Percentiles rank a stretch among this genome's conserved stretches.
These are phyloP conservation scores for Monodelphis domestica DNA, from an alignment of 2,797 vertebrate species.

Conservation along the genomic window DNA sequence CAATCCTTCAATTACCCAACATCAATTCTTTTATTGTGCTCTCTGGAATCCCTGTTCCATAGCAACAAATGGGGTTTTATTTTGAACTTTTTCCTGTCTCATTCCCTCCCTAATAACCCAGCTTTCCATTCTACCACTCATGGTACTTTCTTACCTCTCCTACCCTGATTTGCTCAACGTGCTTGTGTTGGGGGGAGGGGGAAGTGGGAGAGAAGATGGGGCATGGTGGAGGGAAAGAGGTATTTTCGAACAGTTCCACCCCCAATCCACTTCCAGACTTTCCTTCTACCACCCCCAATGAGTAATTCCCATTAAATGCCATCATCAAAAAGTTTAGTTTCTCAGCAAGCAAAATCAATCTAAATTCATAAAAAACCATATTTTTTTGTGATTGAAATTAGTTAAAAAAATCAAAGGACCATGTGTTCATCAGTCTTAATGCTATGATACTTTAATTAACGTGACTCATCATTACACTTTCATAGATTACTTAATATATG, in stretches of 20 bases:
- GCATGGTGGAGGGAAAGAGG: background rate
- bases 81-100: no score
- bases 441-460: background rate
- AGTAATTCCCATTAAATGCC: background rate
- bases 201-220: no score
- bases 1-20: no score
- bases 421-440: background rate
- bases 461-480: background rate
- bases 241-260: background rate
- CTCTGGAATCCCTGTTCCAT: no score
- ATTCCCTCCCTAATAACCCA: no score
- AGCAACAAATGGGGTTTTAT: no score
- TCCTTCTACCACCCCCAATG: no score
- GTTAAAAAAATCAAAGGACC: background rate
- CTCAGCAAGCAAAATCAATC: background rate
- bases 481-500: background rate
- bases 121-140: no score
- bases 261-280: no score
- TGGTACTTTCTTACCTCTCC: background rate
- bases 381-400: background rate
- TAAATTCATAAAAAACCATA: background rate
- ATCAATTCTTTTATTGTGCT: no score
- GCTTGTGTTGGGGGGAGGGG: no score
- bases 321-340: background rate
- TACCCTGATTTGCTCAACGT: background rate